These are phyloP conservation scores for Diachasma alloeum DNA, from an alignment of 1,140 invertebrate genomes.

Conservation along the genomic window DNA sequence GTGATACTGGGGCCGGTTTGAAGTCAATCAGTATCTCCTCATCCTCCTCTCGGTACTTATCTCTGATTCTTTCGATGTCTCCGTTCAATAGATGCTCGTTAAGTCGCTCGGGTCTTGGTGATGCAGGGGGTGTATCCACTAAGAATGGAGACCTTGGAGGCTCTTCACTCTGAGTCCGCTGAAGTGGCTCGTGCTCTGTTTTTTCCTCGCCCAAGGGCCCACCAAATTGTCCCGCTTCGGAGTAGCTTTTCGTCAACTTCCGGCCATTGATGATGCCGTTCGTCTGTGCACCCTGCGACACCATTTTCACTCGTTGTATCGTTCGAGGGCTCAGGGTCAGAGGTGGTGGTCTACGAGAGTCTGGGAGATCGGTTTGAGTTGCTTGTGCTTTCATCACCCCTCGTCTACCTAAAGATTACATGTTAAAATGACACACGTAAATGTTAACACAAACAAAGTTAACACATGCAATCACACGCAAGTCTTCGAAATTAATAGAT, in stretches of 20 bases:
- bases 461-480: no score
- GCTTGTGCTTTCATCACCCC: conserved; percentile 91
- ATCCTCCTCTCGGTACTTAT: conserved; percentile 63
- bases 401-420: conserved; percentile 69
- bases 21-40: conserved; percentile 88
- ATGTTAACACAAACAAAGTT: no score
- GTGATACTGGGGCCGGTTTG: conserved; percentile 75
- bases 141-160: conserved; percentile 77
- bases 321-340: conserved; percentile 80
- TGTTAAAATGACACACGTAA: no score
- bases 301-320: conserved; percentile 78
- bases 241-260: conserved; percentile 84
- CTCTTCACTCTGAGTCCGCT: conserved; percentile 84
- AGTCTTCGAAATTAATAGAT: no score
- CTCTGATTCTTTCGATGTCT: not conserved
- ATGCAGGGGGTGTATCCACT: conserved; percentile 57
- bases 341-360: conserved; percentile 72
- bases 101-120: conserved; percentile 25
- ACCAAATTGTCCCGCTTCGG: conserved; percentile 75
- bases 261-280: conserved; percentile 78
- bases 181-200: conserved; percentile 76
- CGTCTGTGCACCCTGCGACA: conserved; percentile 88
- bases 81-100: conserved; percentile 9
- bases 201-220: conserved; percentile 53
- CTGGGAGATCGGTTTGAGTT: conserved; percentile 85